Conservation (phyloP, 2,888 invertebrate genomes). For the Hymenopus coronatus region DNA sequence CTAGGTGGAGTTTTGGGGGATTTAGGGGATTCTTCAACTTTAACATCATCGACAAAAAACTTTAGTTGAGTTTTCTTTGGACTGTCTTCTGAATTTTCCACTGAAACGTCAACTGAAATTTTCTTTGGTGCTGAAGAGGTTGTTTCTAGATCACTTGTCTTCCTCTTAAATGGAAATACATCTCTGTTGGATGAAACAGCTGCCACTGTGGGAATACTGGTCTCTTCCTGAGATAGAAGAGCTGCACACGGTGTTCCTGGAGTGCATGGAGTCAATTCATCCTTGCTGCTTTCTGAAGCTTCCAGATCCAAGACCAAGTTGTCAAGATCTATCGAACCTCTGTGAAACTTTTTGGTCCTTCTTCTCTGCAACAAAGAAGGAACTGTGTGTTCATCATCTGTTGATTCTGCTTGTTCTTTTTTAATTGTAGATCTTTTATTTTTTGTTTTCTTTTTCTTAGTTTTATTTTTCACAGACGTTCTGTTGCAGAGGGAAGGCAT, state of each 20-base stretch:
- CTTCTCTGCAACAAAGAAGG: constrained; percentile 23
- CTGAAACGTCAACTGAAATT: constrained; percentile 22
- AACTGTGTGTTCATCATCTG: background rate
- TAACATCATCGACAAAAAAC: constrained; percentile 26
- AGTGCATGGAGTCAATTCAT: background rate
- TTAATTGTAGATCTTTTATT: background rate
- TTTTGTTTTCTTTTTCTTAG: constrained; percentile 34
- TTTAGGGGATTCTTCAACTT: constrained; percentile 21
- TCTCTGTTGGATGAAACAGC: background rate
- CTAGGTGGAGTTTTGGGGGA: constrained; percentile 12
- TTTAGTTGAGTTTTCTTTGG: constrained; percentile 14
- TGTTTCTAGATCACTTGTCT: background rate
- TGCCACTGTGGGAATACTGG: background rate
- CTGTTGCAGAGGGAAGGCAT: background rate
- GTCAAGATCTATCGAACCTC: constrained; percentile 24
- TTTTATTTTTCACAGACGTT: constrained; percentile 37
- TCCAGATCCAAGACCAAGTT: background rate
- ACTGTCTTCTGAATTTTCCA: constrained; percentile 17
- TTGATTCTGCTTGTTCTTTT: background rate
- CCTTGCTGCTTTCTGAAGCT: background rate
- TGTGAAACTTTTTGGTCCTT: constrained; percentile 29
- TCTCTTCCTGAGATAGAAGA: background rate
- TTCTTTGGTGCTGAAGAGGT: background rate
- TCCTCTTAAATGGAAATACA: background rate
- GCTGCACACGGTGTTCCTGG: background rate